A percentile compares a stretch with the other conserved stretches of the same genome.
Conservation (phyloP, 2,113 vertebrate species). For the Misgurnus anguillicaudatus region DNA sequence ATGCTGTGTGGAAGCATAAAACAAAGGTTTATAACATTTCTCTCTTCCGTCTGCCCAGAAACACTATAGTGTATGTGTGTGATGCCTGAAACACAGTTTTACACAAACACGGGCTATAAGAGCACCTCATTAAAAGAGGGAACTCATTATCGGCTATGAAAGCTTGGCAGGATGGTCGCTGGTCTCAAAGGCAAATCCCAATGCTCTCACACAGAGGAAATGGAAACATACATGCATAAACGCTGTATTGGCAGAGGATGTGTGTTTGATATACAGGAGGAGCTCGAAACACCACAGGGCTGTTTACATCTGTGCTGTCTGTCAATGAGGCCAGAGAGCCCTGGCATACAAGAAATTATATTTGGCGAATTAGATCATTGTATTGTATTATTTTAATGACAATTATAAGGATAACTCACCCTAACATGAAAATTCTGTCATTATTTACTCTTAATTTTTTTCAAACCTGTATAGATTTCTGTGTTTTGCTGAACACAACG, state of each 20-base stretch:
- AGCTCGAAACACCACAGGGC: conserved; percentile 33
- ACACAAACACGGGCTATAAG: conserved; percentile 44
- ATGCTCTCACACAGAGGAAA: conserved; percentile 31
- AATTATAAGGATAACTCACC: too few species aligned
- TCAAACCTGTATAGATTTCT: too few species aligned
- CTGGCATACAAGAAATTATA: background rate
- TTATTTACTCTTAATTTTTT: too few species aligned
- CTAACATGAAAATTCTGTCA: too few species aligned
- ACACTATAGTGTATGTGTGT: conserved; percentile 12
- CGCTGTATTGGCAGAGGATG: background rate
- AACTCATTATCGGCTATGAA: conserved; percentile 55
- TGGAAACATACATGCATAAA: conserved; percentile 18
- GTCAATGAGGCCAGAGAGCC: background rate
- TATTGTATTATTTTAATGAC: too few species aligned
- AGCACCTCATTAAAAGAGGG: conserved; percentile 57
- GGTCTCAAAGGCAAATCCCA: conserved; percentile 35
- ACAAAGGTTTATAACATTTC: conserved; percentile 25
- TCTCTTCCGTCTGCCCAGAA: conserved; percentile 8
- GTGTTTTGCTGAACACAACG: too few species aligned
- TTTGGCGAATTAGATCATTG: too few species aligned
- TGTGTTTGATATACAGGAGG: background rate
- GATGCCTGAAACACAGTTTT: conserved; percentile 9
- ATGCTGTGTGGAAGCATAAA: background rate
- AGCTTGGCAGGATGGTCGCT: conserved; percentile 31
- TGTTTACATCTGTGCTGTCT: conserved; percentile 47